Conservation (phyloP, 1,140 invertebrate species). For the Scaptomyza montana region DNA sequence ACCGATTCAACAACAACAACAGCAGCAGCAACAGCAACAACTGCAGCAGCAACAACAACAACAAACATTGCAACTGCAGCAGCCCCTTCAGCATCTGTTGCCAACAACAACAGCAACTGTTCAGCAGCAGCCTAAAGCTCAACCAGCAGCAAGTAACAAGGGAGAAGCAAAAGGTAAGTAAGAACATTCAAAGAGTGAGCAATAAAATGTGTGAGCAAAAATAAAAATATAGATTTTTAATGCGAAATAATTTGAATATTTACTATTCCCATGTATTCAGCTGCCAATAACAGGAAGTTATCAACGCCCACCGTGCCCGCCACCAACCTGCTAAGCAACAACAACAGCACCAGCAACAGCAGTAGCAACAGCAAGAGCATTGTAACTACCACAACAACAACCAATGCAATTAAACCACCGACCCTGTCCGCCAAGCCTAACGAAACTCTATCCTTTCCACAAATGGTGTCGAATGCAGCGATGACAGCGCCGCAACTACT, state of each 20-base stretch:
- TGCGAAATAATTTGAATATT: neutral
- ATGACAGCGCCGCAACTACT: slow-evolving; percentile 11
- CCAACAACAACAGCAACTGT: slow-evolving; percentile 19
- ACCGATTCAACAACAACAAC: slow-evolving; percentile 1
- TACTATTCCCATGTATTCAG: slow-evolving; percentile 11
- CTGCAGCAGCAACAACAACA: slow-evolving; percentile 18
- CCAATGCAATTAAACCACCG: slow-evolving; percentile 63
- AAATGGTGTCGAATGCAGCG: slow-evolving; percentile 39
- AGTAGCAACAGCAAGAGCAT: slow-evolving; percentile 20
- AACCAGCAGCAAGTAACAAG: slow-evolving; percentile 36
- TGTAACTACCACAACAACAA: slow-evolving; percentile 38
- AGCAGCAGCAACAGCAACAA: slow-evolving; percentile 25
- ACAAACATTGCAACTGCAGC: slow-evolving; percentile 29
- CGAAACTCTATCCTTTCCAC: slow-evolving; percentile 51
- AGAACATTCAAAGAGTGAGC: too few relatives aligned
- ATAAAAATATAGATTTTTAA: too few relatives aligned
- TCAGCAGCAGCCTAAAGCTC: slow-evolving; percentile 40
- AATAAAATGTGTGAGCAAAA: too few relatives aligned
- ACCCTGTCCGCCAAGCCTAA: slow-evolving; percentile 48
- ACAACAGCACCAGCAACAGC: slow-evolving; percentile 24
- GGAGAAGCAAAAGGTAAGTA: slow-evolving; percentile 61
- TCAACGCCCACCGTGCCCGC: slow-evolving; percentile 5
- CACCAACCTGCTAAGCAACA: slow-evolving; percentile 40
- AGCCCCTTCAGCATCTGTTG: slow-evolving; percentile 15
- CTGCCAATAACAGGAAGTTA: slow-evolving; percentile 54